These are phyloP conservation scores for Laupala kohalensis DNA, from an alignment of 1,140 invertebrate genomes.

Conservation along the genomic window DNA sequence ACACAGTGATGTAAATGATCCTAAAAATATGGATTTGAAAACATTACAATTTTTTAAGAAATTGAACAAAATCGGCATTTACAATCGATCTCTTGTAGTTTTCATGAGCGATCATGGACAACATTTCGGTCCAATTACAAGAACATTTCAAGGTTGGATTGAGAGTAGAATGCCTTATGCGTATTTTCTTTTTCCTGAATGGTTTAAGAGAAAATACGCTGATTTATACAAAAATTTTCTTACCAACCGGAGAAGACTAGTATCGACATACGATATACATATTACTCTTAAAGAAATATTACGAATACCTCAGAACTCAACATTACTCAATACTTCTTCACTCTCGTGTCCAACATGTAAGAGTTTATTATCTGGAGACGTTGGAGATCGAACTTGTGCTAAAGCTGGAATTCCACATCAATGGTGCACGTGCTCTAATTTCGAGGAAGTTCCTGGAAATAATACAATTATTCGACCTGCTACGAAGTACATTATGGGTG, in stretches of 20 bases:
- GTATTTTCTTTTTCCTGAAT: too few relatives aligned
- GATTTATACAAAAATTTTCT: too few relatives aligned
- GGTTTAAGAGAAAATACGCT: too few relatives aligned
- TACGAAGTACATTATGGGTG: too few relatives aligned
- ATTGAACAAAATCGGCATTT: neutral
- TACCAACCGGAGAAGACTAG: too few relatives aligned
- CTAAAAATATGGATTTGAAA: constrained; percentile 4
- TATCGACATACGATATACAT: constrained; percentile 78
- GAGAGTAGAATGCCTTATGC: too few relatives aligned
- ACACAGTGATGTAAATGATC: constrained; percentile 18
- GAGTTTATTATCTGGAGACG: too few relatives aligned
- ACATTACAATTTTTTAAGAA: constrained; percentile 7
- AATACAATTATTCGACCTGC: constrained; percentile 29
- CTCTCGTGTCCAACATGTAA: constrained; percentile 43
- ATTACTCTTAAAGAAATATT: constrained; percentile 47
- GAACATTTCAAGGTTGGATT: constrained; percentile 71
- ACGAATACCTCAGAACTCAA: neutral
- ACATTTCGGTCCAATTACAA: constrained; percentile 63
- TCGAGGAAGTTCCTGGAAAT: constrained; percentile 28
- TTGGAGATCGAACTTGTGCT: constrained; percentile 48
- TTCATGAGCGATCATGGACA: constrained; percentile 72
- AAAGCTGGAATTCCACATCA: constrained; percentile 55
- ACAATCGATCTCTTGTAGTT: constrained; percentile 7
- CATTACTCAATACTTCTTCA: neutral
- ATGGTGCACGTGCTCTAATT: constrained; percentile 61